A percentile compares a stretch with the other conserved stretches of the same genome.
Conservation (phyloP, 2,888 invertebrate species). For the Isotomurus palustris region DNA sequence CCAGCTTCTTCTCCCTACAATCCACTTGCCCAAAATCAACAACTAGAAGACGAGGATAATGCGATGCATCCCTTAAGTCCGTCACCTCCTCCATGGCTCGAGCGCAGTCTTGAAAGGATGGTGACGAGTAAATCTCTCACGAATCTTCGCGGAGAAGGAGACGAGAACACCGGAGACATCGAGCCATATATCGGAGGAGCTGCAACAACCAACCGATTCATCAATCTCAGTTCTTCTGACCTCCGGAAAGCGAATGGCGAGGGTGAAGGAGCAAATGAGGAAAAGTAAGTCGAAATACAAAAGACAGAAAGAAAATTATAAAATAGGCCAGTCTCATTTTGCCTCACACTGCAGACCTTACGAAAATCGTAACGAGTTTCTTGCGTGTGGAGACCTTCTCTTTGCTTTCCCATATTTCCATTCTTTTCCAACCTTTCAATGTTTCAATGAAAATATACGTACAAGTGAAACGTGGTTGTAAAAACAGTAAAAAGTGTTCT, state of each 20-base stretch:
- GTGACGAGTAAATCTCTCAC: slow-evolving; percentile 33
- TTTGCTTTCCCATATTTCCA: neutral
- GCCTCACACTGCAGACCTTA: no score
- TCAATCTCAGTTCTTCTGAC: slow-evolving; percentile 30
- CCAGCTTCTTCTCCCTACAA: slow-evolving; percentile 53
- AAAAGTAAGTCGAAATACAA: no score
- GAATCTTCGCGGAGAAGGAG: slow-evolving; percentile 7
- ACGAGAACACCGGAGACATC: slow-evolving; percentile 1
- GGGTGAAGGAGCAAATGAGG: no score
- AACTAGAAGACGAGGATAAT: neutral
- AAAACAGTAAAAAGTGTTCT: no score
- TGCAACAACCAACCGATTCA: slow-evolving; percentile 5
- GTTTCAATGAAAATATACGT: neutral
- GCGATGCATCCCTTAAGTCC: slow-evolving; percentile 46
- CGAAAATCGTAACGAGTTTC: slow-evolving; percentile 4
- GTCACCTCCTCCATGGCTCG: slow-evolving; percentile 56
- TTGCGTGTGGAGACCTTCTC: neutral
- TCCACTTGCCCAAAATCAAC: neutral
- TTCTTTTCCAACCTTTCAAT: neutral
- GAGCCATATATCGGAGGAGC: slow-evolving; percentile 10
- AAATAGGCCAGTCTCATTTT: no score
- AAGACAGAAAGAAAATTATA: no score
- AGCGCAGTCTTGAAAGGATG: slow-evolving; percentile 51
- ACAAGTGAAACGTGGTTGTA: neutral
- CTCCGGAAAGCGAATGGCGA: slow-evolving; percentile 23